A percentile compares a stretch with the other conserved stretches of the same genome.
These are phyloP conservation scores for Dolichallabes microphthalmus DNA, from an alignment of 2,113 vertebrate genomes.

Conservation along the genomic window DNA sequence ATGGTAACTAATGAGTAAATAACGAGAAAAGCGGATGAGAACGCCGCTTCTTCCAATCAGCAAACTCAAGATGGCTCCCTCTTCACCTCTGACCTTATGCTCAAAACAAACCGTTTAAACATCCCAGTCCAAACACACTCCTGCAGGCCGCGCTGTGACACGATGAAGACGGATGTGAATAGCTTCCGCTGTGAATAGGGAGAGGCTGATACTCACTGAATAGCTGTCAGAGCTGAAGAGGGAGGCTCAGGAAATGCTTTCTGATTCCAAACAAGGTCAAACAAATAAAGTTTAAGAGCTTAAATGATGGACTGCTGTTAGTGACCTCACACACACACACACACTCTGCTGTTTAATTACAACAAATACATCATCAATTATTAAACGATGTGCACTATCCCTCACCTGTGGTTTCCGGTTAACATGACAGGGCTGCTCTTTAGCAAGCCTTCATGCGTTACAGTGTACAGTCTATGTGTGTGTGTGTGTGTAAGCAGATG, in stretches of 20 bases:
- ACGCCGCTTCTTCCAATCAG: background rate
- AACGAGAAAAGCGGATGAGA: background rate
- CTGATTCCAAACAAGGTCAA: slow-evolving; percentile 8
- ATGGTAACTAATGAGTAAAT: background rate
- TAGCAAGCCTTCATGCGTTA: background rate
- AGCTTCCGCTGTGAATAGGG: slow-evolving; percentile 22
- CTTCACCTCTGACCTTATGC: slow-evolving; percentile 34
- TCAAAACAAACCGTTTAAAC: slow-evolving; percentile 14
- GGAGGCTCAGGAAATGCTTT: slow-evolving; percentile 19
- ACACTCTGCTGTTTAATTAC: background rate
- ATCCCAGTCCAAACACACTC: slow-evolving; percentile 16
- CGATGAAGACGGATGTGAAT: slow-evolving; percentile 39
- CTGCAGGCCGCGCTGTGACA: slow-evolving; percentile 15
- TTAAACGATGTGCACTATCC: background rate
- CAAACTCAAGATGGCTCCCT: slow-evolving; percentile 15
- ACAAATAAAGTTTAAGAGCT: background rate
- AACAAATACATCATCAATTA: background rate
- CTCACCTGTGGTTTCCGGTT: background rate
- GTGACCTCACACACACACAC: background rate
- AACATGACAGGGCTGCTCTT: background rate
- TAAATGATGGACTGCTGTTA: background rate
- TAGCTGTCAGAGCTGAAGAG: background rate
- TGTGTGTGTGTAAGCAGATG: background rate
- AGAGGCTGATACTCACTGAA: slow-evolving; percentile 6
- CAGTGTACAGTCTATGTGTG: background rate